These are phyloP conservation scores for Drosophila picticornis DNA, from an alignment of 2,888 invertebrate genomes.

Conservation along the genomic window DNA sequence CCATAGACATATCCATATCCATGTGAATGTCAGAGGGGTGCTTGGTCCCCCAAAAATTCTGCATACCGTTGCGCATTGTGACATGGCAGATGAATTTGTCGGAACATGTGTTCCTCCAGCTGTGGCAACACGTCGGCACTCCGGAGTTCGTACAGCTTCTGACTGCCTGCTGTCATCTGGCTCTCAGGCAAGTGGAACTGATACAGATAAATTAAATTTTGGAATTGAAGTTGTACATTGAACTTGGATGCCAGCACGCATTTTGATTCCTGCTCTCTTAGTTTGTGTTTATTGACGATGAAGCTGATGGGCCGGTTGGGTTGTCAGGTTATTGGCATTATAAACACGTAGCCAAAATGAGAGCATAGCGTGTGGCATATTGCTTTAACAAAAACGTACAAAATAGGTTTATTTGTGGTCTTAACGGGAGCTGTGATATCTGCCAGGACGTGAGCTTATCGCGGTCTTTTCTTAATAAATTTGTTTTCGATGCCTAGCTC, in stretches of 20 bases:
- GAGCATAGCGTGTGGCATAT: slow-evolving; percentile 50
- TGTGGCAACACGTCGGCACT: slow-evolving; percentile 45
- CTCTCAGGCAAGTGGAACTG: slow-evolving; percentile 62
- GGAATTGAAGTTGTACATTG: slow-evolving; percentile 49
- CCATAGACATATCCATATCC: slow-evolving; percentile 32
- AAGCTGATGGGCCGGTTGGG: neutral
- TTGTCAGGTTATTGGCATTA: slow-evolving; percentile 69
- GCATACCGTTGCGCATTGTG: slow-evolving; percentile 81
- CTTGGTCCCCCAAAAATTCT: slow-evolving; percentile 45
- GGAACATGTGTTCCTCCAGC: slow-evolving; percentile 77
- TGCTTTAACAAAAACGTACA: slow-evolving; percentile 58
- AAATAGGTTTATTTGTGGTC: slow-evolving; percentile 75
- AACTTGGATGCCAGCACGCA: slow-evolving; percentile 76
- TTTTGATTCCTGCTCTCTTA: slow-evolving; percentile 62
- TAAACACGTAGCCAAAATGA: slow-evolving; percentile 66
- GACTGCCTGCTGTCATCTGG: slow-evolving; percentile 28
- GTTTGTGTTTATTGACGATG: slow-evolving; percentile 49
- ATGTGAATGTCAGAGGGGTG: slow-evolving; percentile 41
- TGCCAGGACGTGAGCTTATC: neutral
- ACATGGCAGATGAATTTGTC: slow-evolving; percentile 81
- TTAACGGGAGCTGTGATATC: slow-evolving; percentile 53
- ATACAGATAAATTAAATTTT: slow-evolving; percentile 81
- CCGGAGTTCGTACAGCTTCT: neutral
- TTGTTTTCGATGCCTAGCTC: neutral
- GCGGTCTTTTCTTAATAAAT: neutral